phyloP scores from a whole-genome alignment of 2,888 invertebrate species.

The Empis stercorea region DNA sequence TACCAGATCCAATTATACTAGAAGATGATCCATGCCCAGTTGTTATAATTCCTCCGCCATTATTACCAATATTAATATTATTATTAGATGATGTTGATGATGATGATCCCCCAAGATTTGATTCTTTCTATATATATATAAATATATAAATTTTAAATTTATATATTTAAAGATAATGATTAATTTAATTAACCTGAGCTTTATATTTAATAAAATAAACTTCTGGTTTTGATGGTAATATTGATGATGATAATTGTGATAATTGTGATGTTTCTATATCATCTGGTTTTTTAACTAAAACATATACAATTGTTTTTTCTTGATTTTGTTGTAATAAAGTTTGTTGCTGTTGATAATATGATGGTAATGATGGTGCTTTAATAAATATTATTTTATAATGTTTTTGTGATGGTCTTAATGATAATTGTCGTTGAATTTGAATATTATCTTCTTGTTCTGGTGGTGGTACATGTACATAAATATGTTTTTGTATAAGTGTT shows the following conservation, averaged over 20 bases:
- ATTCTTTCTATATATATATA: conserved; percentile 15
- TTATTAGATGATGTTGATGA: too few species aligned
- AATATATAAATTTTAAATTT: too few species aligned
- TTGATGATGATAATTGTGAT: too few species aligned
- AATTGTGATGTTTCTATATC: conserved; percentile 62
- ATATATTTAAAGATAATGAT: too few species aligned
- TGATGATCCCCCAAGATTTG: conserved; percentile 19
- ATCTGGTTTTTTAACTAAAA: conserved; percentile 78
- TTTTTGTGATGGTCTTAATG: conserved; percentile 58
- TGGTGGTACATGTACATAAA: conserved; percentile 82
- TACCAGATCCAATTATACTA: conserved; percentile 10
- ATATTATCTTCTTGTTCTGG: conserved; percentile 68
- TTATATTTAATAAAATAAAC: conserved; percentile 64
- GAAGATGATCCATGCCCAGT: background rate
- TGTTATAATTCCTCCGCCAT: conserved; percentile 13
- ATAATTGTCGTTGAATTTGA: conserved; percentile 31
- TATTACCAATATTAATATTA: conserved; percentile 23
- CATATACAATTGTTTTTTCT: conserved; percentile 80
- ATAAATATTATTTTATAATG: conserved; percentile 90
- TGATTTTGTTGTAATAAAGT: conserved; percentile 70
- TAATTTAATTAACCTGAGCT: conserved; percentile 24
- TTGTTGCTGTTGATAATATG: conserved; percentile 69
- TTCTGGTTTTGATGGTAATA: conserved; percentile 77
- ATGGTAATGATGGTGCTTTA: conserved; percentile 75
- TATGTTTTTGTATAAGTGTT: conserved; percentile 65